Conservation (phyloP, 2,797 vertebrate genomes). For the Poeciliopsis turneri region DNA sequence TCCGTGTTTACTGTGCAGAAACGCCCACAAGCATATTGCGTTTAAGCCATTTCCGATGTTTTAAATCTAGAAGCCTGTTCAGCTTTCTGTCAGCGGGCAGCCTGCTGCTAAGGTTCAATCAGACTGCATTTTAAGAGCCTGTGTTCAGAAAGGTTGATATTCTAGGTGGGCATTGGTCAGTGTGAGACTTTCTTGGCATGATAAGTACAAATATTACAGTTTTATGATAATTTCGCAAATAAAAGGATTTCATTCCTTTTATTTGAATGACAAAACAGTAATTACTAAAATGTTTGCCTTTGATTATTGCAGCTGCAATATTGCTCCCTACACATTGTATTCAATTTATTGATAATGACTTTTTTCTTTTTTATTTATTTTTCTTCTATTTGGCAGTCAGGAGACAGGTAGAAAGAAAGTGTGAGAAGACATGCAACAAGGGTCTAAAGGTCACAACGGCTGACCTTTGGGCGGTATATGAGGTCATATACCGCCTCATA, state of each 20-base stretch:
- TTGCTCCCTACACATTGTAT: neutral
- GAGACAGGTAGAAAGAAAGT: no score
- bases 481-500: no score
- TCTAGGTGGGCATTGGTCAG: neutral
- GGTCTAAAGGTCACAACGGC: no score
- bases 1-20: conserved; percentile 57
- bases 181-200: neutral
- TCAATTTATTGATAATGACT: neutral
- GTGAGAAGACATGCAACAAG: no score
- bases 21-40: conserved; percentile 57
- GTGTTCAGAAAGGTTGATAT: neutral
- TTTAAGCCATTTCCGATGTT: conserved; percentile 57
- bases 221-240: neutral
- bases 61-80: conserved; percentile 47
- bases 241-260: neutral
- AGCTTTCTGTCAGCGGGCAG: conserved; percentile 31
- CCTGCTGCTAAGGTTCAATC: conserved; percentile 34
- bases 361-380: no score
- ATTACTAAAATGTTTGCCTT: neutral
- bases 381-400: no score
- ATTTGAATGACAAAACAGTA: neutral
- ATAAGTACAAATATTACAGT: neutral
- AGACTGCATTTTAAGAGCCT: conserved; percentile 5
- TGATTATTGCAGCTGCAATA: neutral
- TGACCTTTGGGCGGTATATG: no score